Evolutionary conservation across 2,888 invertebrate species (phyloP).

Genomic region (Apamea epomidion): DNA sequence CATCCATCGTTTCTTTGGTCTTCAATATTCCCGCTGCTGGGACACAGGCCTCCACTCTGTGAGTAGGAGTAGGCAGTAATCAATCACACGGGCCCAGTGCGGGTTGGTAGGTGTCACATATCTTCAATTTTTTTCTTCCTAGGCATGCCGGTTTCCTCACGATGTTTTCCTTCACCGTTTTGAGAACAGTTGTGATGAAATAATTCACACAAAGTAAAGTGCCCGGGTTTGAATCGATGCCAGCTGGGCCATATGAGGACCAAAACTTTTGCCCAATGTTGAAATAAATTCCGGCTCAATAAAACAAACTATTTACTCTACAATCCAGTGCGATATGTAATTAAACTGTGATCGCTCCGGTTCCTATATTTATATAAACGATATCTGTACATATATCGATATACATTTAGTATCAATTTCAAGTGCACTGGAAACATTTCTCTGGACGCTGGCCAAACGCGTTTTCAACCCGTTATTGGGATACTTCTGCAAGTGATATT

Average conservation of each 20-base stretch:
- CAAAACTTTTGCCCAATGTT: conserved; percentile 1
- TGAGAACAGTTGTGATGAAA: too few relatives aligned
- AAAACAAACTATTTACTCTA: conserved; percentile 17
- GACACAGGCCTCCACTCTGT: not conserved
- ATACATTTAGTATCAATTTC: conserved; percentile 17
- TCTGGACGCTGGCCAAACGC: conserved; percentile 33
- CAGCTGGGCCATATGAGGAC: too few relatives aligned
- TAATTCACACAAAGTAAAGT: too few relatives aligned
- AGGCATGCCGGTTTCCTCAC: too few relatives aligned
- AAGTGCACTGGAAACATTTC: conserved; percentile 38
- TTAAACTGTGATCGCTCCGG: conserved; percentile 25
- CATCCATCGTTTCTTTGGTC: not conserved
- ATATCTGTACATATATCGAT: not conserved
- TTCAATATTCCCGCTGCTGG: not conserved
- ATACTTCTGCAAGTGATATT: conserved; percentile 37
- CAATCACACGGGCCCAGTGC: not conserved
- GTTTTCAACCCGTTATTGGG: conserved; percentile 18
- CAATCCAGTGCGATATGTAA: conserved; percentile 3
- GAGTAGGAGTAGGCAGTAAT: not conserved
- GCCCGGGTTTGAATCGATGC: too few relatives aligned
- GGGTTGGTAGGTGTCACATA: not conserved
- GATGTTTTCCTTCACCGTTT: too few relatives aligned
- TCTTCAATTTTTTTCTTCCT: too few relatives aligned
- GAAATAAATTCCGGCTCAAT: conserved; percentile 6
- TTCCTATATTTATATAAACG: not conserved